Evolutionary conservation across 2,797 vertebrate genomes (phyloP), one percentile per base, ranked within the genome.

Genomic region (Champsocephalus gunnari): DNA sequence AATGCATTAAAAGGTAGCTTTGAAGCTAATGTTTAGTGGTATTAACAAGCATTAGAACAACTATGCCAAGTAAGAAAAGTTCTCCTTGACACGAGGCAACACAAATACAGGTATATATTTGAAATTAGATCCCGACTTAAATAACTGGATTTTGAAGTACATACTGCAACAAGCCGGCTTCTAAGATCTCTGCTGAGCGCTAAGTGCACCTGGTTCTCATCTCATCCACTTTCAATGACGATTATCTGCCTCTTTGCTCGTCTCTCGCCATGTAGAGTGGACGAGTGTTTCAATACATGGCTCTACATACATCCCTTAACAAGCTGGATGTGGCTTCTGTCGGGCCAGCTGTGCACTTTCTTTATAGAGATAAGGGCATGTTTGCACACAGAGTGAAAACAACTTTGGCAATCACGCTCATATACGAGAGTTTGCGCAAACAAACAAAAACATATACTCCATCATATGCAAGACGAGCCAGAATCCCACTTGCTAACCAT

Each of bases 191-290:
- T 57, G 73, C 19, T 43, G 79, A 84, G 79, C 53, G 28, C 81
- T 62, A 75, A 89, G 86, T 85, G 87, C 89, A 90, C 90, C 84
- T 75, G 73, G 73, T 84, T 86, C 88, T 92, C 84, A 75, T 93
- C 86, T 85, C 90, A 67, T 83, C 84, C 81, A 80, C 91, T 86
- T 73, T 87, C 81, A 65, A 17, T 59, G 73, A 84, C 87, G 83
- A 90, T 88, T 83, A 89, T 85, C 74, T 78, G 71, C 72, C 87
- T 75, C 77, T 71, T 69, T 67, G 61, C 71, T 69, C 53, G 3
- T 78, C 71, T 80, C 82, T 83, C 60, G 65, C 34, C 12, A 0
- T 11, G 69, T 60, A 62, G 48, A 90, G 87, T 69, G 73, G 68
- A 83, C 47, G 9, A 51, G 59, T 66, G 73, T 79, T 80, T 87